These are phyloP conservation scores for Callipepla squamata DNA, from an alignment of 2,113 vertebrate genomes.

Conservation along the genomic window DNA sequence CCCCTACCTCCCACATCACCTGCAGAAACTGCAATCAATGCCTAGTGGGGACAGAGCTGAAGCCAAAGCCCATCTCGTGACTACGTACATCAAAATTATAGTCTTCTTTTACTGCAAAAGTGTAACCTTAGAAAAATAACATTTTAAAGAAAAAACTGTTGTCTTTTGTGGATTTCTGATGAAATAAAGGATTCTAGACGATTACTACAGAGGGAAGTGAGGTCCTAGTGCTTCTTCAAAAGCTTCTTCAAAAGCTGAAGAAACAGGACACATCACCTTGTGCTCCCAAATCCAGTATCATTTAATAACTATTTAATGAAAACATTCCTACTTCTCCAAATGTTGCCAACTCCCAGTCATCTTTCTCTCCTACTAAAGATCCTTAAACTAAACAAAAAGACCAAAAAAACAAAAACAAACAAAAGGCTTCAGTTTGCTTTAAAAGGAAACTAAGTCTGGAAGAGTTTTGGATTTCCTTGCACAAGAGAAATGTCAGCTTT, in stretches of 20 bases:
- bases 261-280: not conserved
- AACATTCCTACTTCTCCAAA: not conserved
- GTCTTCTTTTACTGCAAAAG: not conserved
- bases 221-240: not conserved
- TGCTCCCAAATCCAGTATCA: not conserved
- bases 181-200: not conserved
- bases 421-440: not conserved
- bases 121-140: not conserved
- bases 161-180: not conserved
- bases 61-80: not conserved
- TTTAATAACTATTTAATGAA: not conserved
- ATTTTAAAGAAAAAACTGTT: not conserved
- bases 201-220: not conserved
- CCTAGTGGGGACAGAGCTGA: not conserved
- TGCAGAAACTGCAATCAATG: not conserved
- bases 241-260: not conserved
- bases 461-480: not conserved
- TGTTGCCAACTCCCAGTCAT: not conserved
- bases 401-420: too few relatives aligned
- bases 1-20: not conserved
- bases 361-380: not conserved
- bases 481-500: not conserved
- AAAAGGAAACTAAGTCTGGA: not conserved
- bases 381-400: not conserved
- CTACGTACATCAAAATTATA: not conserved